Conservation (phyloP, 2,113 vertebrate genomes). For the Carollia perspicillata region DNA sequence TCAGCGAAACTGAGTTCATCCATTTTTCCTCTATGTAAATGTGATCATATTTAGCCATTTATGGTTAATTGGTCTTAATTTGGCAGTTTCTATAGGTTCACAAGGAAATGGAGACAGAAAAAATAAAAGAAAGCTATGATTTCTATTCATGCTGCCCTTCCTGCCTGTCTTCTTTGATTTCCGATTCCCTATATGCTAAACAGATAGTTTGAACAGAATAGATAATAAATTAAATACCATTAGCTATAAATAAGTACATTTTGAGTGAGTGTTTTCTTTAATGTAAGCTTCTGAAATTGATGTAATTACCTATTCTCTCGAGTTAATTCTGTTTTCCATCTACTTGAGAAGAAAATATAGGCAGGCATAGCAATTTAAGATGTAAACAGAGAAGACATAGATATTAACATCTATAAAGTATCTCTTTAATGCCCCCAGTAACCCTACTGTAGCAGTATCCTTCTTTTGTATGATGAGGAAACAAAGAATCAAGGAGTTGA, state of each 20-base stretch:
- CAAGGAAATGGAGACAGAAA: not conserved
- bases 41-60: not conserved
- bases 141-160: not conserved
- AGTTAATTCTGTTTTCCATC: slow-evolving; percentile 58
- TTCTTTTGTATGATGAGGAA: not conserved
- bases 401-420: not conserved
- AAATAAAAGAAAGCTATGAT: not conserved
- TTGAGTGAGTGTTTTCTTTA: slow-evolving; percentile 58
- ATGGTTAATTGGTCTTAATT: not conserved
- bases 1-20: not conserved
- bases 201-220: slow-evolving; percentile 28
- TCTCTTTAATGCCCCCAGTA: not conserved
- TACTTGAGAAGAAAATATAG: not conserved
- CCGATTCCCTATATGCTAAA: slow-evolving; percentile 23
- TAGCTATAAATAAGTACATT: slow-evolving; percentile 16
- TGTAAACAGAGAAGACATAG: not conserved
- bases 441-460: not conserved
- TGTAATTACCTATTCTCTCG: not conserved
- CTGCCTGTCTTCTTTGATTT: not conserved
- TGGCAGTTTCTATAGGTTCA: not conserved
- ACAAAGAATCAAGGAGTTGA: not conserved
- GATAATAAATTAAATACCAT: slow-evolving; percentile 48
- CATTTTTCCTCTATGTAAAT: not conserved
- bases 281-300: slow-evolving; percentile 59
- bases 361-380: not conserved